These are phyloP conservation scores for Ptilonorhynchus violaceus DNA, from an alignment of 2,113 vertebrate genomes.

Conservation along the genomic window DNA sequence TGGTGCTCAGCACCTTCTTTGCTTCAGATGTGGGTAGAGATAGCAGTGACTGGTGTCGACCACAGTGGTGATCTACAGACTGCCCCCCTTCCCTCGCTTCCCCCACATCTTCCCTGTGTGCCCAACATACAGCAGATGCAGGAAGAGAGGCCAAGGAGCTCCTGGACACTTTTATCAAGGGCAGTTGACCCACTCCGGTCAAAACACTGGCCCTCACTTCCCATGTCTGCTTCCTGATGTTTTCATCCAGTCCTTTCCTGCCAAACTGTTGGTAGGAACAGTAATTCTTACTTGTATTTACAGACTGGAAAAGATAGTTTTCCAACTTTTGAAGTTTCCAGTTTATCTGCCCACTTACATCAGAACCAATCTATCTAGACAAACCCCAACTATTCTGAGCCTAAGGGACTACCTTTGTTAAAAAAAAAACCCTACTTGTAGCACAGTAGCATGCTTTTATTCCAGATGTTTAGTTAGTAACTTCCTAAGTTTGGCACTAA, in stretches of 20 bases:
- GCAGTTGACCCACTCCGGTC: accelerated
- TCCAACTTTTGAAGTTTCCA: not conserved
- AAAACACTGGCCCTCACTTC: not conserved
- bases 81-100: not conserved
- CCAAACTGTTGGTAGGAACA: not conserved
- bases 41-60: not conserved
- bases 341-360: not conserved
- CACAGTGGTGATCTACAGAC: not conserved
- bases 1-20: not conserved
- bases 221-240: not conserved
- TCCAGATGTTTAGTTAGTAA: not conserved
- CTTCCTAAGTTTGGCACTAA: not conserved
- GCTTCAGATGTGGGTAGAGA: not conserved
- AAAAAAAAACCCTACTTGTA: not conserved
- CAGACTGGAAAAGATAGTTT: not conserved
- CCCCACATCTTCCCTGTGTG: accelerated
- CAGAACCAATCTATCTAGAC: not conserved
- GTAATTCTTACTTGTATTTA: not conserved
- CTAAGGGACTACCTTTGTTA: not conserved
- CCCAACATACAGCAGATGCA: accelerated
- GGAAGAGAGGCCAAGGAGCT: not conserved
- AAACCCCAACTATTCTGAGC: not conserved
- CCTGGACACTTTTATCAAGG: not conserved
- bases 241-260: not conserved
- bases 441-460: not conserved